These are phyloP conservation scores for Grammomys surdaster DNA, from an alignment of 2,113 vertebrate species.

Conservation along the genomic window DNA sequence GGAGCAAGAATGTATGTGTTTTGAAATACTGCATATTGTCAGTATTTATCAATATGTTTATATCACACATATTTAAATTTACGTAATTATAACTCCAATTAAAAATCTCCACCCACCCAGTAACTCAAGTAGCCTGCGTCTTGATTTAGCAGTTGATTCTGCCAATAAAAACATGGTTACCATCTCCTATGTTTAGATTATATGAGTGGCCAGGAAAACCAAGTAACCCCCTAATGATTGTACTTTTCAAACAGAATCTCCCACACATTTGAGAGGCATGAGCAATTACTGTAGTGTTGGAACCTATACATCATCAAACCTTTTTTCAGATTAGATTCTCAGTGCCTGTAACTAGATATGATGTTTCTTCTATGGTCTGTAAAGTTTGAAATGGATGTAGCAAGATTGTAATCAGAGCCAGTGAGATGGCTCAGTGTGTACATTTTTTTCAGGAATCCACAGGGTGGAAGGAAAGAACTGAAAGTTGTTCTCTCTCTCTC, in stretches of 20 bases:
- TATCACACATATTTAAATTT: neutral
- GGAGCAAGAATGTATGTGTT: neutral
- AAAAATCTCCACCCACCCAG: neutral
- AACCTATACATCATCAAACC: neutral
- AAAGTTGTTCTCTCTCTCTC: neutral
- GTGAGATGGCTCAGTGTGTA: neutral
- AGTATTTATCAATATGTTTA: conserved; percentile 8
- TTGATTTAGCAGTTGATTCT: neutral
- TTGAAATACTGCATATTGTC: neutral
- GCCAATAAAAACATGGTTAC: neutral
- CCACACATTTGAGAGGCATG: neutral
- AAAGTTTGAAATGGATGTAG: neutral
- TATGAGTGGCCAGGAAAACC: neutral
- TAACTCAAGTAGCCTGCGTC: neutral
- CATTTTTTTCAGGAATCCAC: neutral
- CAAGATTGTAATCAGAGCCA: neutral
- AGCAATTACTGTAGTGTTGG: neutral
- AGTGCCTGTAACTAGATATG: neutral
- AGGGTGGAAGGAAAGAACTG: neutral
- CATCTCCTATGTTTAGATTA: neutral
- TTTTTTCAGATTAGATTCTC: conserved; percentile 48
- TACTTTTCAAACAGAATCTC: conserved; percentile 11
- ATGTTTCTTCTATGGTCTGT: neutral
- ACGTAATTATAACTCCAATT: neutral
- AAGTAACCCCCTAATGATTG: neutral